Conservation (phyloP, 2,797 vertebrate species). For the Astyanax mexicanus region DNA sequence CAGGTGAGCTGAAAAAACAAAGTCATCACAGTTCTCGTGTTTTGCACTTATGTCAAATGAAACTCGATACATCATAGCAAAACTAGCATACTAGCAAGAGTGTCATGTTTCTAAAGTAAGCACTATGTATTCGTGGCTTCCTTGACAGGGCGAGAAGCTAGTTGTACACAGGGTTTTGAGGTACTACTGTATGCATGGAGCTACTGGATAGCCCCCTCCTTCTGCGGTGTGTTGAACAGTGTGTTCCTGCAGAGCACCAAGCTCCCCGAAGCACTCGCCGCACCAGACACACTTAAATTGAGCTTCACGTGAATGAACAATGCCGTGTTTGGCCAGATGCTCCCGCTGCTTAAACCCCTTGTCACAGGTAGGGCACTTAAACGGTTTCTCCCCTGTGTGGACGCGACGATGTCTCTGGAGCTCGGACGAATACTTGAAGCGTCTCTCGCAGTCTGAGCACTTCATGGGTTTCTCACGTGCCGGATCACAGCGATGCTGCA, state of each 20-base stretch:
- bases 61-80: constrained; percentile 39
- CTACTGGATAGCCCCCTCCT: constrained; percentile 90
- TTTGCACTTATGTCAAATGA: constrained; percentile 20
- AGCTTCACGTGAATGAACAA: constrained; percentile 93
- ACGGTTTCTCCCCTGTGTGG: constrained; percentile 96
- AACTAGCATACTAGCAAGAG: constrained; percentile 14
- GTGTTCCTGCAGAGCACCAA: constrained; percentile 94
- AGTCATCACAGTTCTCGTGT: neutral
- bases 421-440: constrained; percentile 96
- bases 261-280: constrained; percentile 92
- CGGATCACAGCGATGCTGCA: constrained; percentile 95
- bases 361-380: constrained; percentile 94
- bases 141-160: constrained; percentile 15
- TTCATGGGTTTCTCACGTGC: constrained; percentile 95
- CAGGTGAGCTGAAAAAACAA: neutral
- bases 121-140: constrained; percentile 37
- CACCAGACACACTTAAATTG: constrained; percentile 99
- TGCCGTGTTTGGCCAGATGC: constrained; percentile 97
- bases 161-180: neutral
- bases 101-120: constrained; percentile 20
- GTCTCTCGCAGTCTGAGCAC: constrained; percentile 96
- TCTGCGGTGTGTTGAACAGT: constrained; percentile 94
- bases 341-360: constrained; percentile 98
- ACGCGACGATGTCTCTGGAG: constrained; percentile 94
- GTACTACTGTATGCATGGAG: constrained; percentile 86